These are phyloP conservation scores for Nomada flava DNA, from an alignment of 2,888 invertebrate genomes.

Conservation along the genomic window DNA sequence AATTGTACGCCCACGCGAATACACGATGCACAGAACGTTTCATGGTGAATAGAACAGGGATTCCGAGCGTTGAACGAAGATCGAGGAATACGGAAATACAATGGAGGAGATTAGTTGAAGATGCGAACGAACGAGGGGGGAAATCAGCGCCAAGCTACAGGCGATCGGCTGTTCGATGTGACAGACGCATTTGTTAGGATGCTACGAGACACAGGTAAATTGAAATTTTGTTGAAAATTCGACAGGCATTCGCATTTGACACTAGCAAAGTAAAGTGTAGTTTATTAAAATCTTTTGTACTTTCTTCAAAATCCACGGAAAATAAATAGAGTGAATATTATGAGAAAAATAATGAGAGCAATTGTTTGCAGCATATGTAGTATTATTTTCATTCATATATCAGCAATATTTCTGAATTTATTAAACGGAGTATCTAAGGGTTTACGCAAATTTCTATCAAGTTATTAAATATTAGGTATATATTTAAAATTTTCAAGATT, in stretches of 20 bases:
- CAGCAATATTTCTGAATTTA: too few relatives aligned
- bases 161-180: slow-evolving; percentile 18
- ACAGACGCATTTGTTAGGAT: slow-evolving; percentile 5
- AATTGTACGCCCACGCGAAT: slow-evolving; percentile 52
- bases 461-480: too few relatives aligned
- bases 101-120: slow-evolving; percentile 13
- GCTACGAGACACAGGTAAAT: not conserved
- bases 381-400: too few relatives aligned
- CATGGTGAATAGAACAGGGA: slow-evolving; percentile 41
- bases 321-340: too few relatives aligned
- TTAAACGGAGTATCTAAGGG: too few relatives aligned
- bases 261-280: too few relatives aligned
- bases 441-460: too few relatives aligned
- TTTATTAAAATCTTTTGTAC: too few relatives aligned
- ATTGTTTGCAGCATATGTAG: too few relatives aligned
- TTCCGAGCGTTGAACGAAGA: slow-evolving; percentile 48
- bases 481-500: too few relatives aligned
- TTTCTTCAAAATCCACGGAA: not conserved
- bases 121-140: slow-evolving; percentile 4
- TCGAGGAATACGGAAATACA: slow-evolving; percentile 43
- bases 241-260: not conserved
- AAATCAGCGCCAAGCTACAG: slow-evolving; percentile 8
- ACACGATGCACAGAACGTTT: slow-evolving; percentile 32
- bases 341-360: too few relatives aligned
- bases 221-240: not conserved